These are phyloP conservation scores for Pseudanteris insignis DNA, from an alignment of 2,888 invertebrate species.

Conservation along the genomic window DNA sequence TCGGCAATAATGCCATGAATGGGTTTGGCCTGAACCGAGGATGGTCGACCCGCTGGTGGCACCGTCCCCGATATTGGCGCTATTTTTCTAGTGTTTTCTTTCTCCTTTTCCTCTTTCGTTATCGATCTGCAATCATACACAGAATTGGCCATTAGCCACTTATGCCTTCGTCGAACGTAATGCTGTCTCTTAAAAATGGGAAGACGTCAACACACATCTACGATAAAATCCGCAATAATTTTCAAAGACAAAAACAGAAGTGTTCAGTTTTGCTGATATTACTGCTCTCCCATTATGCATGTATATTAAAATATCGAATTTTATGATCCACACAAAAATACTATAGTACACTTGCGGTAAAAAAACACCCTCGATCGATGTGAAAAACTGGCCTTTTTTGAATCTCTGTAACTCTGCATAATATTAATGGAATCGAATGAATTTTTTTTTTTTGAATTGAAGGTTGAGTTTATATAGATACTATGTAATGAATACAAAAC, in stretches of 20 bases:
- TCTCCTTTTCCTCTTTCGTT: constrained; percentile 86
- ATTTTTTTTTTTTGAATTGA: no score
- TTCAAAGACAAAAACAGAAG: constrained; percentile 16
- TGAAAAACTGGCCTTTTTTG: no score
- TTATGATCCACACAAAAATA: no score
- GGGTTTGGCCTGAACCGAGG: constrained; percentile 62
- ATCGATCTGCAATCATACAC: constrained; percentile 71
- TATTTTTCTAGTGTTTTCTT: constrained; percentile 81
- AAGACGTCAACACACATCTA: constrained; percentile 49
- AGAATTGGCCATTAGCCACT: constrained; percentile 10
- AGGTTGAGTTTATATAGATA: no score
- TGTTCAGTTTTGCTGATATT: no score
- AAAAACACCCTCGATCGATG: no score
- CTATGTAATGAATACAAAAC: no score
- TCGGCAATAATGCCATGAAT: constrained; percentile 58
- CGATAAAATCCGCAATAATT: constrained; percentile 30
- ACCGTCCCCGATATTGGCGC: constrained; percentile 53
- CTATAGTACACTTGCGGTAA: no score
- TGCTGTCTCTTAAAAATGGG: constrained; percentile 13
- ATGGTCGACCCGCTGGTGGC: constrained; percentile 62
- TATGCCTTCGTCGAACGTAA: background rate
- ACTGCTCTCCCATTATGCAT: no score
- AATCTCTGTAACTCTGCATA: no score
- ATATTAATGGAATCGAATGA: no score
- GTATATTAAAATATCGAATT: no score